These are phyloP conservation scores for Scarus forsteni DNA, from an alignment of 2,797 vertebrate species.

Conservation along the genomic window DNA sequence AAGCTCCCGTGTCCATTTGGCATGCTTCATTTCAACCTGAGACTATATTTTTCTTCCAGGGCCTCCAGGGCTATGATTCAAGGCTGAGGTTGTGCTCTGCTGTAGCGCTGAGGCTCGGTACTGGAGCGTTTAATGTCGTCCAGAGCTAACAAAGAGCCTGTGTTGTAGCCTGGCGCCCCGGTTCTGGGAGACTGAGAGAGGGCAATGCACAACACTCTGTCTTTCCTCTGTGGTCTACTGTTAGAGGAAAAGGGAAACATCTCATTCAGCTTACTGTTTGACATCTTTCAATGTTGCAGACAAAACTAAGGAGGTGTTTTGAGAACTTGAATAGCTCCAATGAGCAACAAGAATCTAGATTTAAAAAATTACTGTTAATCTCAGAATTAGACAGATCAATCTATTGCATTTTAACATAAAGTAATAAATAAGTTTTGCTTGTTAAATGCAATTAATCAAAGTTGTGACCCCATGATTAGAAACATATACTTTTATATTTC, in stretches of 20 bases:
- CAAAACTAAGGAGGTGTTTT: slow-evolving; percentile 41
- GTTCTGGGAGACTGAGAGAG: slow-evolving; percentile 80
- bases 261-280: slow-evolving; percentile 51
- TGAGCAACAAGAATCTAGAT: not conserved
- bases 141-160: slow-evolving; percentile 81
- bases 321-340: not conserved
- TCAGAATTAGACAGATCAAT: not conserved
- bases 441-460: too few relatives aligned
- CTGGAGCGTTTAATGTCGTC: slow-evolving; percentile 80
- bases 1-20: slow-evolving; percentile 79
- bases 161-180: slow-evolving; percentile 75
- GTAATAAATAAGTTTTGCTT: too few relatives aligned
- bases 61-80: slow-evolving; percentile 75
- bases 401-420: too few relatives aligned
- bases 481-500: too few relatives aligned
- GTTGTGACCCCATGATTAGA: too few relatives aligned
- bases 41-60: slow-evolving; percentile 77
- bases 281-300: slow-evolving; percentile 33
- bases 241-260: slow-evolving; percentile 64
- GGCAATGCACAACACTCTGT: slow-evolving; percentile 68
- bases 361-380: not conserved
- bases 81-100: slow-evolving; percentile 71
- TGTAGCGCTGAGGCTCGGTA: slow-evolving; percentile 70
- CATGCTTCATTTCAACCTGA: slow-evolving; percentile 80
- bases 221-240: slow-evolving; percentile 56